phyloP scores from a whole-genome alignment of 2,797 vertebrate species.

The Cirrhinus molitorella region DNA sequence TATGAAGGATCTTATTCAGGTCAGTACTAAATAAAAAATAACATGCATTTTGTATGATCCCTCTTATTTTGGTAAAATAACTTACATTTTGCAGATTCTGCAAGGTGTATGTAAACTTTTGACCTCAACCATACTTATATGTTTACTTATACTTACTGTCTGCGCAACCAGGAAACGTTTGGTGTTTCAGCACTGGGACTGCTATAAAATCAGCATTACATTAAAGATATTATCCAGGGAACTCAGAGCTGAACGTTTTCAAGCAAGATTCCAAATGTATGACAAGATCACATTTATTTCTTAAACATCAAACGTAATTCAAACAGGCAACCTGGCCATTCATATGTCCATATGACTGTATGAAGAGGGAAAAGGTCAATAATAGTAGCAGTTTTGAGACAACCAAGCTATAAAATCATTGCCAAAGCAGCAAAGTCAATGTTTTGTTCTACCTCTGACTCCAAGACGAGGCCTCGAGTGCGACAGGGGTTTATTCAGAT shows the following conservation, averaged over 20 bases:
- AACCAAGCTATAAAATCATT: slow-evolving; percentile 56
- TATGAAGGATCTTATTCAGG: too few species aligned
- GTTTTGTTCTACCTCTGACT: slow-evolving; percentile 3
- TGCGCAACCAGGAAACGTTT: background rate
- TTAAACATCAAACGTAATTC: slow-evolving; percentile 37
- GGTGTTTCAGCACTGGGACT: background rate
- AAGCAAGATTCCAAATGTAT: slow-evolving; percentile 8
- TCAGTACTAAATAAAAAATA: too few species aligned
- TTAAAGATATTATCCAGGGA: background rate
- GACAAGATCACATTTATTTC: slow-evolving; percentile 45
- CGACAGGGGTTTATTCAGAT: slow-evolving; percentile 22
- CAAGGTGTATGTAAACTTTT: too few species aligned
- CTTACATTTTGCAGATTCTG: too few species aligned
- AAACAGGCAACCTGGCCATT: slow-evolving; percentile 48
- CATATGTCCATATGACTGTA: slow-evolving; percentile 58
- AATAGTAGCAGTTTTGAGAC: slow-evolving; percentile 54
- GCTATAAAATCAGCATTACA: background rate
- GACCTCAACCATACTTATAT: background rate
- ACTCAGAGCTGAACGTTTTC: background rate
- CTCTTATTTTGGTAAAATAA: too few species aligned
- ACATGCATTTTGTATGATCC: too few species aligned
- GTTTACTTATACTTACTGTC: background rate
- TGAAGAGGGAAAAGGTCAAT: slow-evolving; percentile 54
- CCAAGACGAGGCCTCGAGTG: slow-evolving; percentile 7
- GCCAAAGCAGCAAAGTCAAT: slow-evolving; percentile 54